A percentile compares a stretch with the other conserved stretches of the same genome.
These are phyloP conservation scores for Gymnoscopelus braueri DNA, from an alignment of 2,797 vertebrate species.

Conservation along the genomic window DNA sequence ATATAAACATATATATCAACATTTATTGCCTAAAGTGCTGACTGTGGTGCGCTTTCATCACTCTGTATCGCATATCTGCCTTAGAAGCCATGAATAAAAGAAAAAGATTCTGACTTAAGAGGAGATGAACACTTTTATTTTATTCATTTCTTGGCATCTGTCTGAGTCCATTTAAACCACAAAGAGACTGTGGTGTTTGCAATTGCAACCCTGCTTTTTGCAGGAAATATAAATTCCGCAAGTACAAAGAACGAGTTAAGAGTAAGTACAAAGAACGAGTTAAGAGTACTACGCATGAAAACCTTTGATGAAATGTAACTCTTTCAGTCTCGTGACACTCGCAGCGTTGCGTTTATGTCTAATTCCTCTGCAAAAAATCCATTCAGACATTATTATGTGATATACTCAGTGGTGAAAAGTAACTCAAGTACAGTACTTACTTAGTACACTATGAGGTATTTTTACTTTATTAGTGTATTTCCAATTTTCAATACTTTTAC, in stretches of 20 bases:
- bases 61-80: constrained; percentile 1
- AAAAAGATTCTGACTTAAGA: not conserved
- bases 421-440: too few relatives aligned
- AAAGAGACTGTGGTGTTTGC: constrained; percentile 7
- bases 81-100: not conserved
- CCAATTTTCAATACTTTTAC: too few relatives aligned
- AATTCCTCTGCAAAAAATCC: constrained; percentile 9
- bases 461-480: too few relatives aligned
- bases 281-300: too few relatives aligned
- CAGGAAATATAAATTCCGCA: constrained; percentile 30
- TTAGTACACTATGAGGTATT: too few relatives aligned
- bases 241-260: too few relatives aligned
- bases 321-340: too few relatives aligned
- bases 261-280: too few relatives aligned
- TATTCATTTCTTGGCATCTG: constrained; percentile 30
- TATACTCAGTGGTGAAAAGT: not conserved
- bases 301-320: too few relatives aligned
- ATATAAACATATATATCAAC: too few relatives aligned
- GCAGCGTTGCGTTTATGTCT: not conserved
- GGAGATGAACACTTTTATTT: constrained; percentile 8
- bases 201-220: constrained; percentile 30
- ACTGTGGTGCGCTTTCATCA: constrained; percentile 2
- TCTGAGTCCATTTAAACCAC: constrained; percentile 45
- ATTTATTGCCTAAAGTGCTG: not conserved
- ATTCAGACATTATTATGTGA: not conserved